Percentiles rank a stretch among this genome's conserved stretches.
These are phyloP conservation scores for Calameuta pallipes DNA, from an alignment of 2,888 invertebrate genomes.

Conservation along the genomic window DNA sequence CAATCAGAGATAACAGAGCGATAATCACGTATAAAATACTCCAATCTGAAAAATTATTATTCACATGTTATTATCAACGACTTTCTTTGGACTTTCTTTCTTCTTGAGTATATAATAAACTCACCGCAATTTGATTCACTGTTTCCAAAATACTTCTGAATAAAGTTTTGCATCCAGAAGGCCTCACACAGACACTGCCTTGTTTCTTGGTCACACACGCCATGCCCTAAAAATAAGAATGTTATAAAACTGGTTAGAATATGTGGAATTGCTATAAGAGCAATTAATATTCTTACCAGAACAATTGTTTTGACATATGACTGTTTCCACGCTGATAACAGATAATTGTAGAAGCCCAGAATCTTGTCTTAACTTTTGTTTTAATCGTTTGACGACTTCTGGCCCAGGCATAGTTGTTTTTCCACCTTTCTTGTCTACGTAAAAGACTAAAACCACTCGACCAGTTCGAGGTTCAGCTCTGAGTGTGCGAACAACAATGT, in stretches of 20 bases:
- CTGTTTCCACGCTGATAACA: constrained; percentile 83
- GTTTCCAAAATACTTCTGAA: constrained; percentile 73
- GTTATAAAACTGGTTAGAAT: constrained; percentile 6
- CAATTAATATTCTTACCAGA: constrained; percentile 70
- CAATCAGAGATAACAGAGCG: constrained; percentile 71
- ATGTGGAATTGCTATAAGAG: background rate
- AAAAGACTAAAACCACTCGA: constrained; percentile 74
- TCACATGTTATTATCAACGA: constrained; percentile 7
- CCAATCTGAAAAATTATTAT: constrained; percentile 77
- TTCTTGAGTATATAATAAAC: constrained; percentile 27
- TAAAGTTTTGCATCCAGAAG: constrained; percentile 94
- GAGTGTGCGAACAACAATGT: constrained; percentile 67
- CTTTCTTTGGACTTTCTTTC: background rate
- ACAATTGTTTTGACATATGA: constrained; percentile 92
- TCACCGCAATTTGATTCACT: constrained; percentile 86
- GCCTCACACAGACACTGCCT: constrained; percentile 91
- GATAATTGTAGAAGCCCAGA: constrained; percentile 78
- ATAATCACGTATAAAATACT: constrained; percentile 92
- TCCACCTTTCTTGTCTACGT: constrained; percentile 72
- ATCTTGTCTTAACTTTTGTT: constrained; percentile 77
- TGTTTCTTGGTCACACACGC: constrained; percentile 85
- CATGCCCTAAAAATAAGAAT: constrained; percentile 71
- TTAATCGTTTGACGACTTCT: constrained; percentile 75
- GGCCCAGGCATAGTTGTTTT: constrained; percentile 69
- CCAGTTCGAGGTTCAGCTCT: constrained; percentile 68